phyloP scores from a whole-genome alignment of 1,140 invertebrate genomes.

The Bombus consobrinus region DNA sequence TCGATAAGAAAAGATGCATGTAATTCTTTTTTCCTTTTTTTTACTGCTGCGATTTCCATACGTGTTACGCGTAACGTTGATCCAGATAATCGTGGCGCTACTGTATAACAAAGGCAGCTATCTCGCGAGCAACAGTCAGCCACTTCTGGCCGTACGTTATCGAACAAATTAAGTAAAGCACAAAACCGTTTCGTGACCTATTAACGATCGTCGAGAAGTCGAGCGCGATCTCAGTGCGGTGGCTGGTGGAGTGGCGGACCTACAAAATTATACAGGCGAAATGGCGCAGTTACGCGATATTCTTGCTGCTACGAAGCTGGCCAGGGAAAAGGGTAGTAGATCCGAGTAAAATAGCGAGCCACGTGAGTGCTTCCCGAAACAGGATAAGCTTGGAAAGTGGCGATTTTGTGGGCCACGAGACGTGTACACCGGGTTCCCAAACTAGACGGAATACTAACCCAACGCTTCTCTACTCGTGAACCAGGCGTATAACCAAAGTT shows the following conservation, averaged over 20 bases:
- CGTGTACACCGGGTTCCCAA: slow-evolving; percentile 33
- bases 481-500: slow-evolving; percentile 18
- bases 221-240: slow-evolving; percentile 16
- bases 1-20: too few relatives aligned
- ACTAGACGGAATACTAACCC: slow-evolving; percentile 20
- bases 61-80: too few relatives aligned
- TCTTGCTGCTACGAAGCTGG: slow-evolving; percentile 13
- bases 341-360: neutral
- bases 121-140: too few relatives aligned
- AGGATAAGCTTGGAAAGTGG: slow-evolving; percentile 67
- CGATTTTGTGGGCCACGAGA: slow-evolving; percentile 60
- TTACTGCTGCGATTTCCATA: too few relatives aligned
- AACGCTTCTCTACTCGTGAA: slow-evolving; percentile 10
- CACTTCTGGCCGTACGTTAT: too few relatives aligned
- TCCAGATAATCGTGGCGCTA: too few relatives aligned
- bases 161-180: slow-evolving; percentile 17
- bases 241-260: neutral
- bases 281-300: slow-evolving; percentile 2
- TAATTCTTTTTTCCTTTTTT: too few relatives aligned
- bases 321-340: neutral
- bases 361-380: slow-evolving; percentile 51
- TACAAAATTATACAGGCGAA: neutral
- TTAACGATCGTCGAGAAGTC: slow-evolving; percentile 12
- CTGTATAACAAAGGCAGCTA: too few relatives aligned
- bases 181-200: neutral